Base-by-base conservation (phyloP, 2,888 invertebrate species). In the Argyresthia goedartella region DNA sequence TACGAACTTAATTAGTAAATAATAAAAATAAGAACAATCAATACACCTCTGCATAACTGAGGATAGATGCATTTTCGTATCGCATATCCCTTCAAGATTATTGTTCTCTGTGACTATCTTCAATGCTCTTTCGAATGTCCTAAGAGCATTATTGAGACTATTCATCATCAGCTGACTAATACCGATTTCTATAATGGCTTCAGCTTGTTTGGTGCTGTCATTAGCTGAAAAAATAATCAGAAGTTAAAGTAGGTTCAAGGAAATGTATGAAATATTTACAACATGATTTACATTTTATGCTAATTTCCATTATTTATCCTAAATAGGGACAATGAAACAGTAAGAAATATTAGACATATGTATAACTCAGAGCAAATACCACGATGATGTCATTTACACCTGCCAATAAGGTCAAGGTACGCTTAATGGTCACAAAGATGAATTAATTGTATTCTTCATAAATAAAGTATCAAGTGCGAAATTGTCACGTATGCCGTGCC, bases 131-230 rank as follows among this genome's bases (percentile, higher is more conserved):
- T 78, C 72, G 52, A 89, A 87, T 1, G 87, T 84, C 56, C 76
- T 78, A 52, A 85, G 77, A 0, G 89, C 88, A 44, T 79, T 77
- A 55, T 81, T 80, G 47, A 87, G 64, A 57, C 85, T 80, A 49
- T 81, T 81, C 70, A 82, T 76, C 52, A 70, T 61, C 54, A 89
- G 61, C 60, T 88, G 87, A 59, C 88, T 87, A 33, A 87, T 67
- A 7, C 89, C 90, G 47, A 88, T 87, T 57, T 88, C 76, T 49
- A 88, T 71, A 8, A 88, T 76, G 0, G 89, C 88, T 57, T 87
- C 85, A 0, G 88, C 88, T 49, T 76, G 81, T 57, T 84, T 88
- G 1, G 66, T 60, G 10, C 69, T 69, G 57, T 79, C 78, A 48
- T 74, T 66, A 44, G 88, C 89, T 89, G 59, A 49, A 65, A 62